phyloP scores from a whole-genome alignment of 2,797 vertebrate genomes.

The Calcarius lapponicus region DNA sequence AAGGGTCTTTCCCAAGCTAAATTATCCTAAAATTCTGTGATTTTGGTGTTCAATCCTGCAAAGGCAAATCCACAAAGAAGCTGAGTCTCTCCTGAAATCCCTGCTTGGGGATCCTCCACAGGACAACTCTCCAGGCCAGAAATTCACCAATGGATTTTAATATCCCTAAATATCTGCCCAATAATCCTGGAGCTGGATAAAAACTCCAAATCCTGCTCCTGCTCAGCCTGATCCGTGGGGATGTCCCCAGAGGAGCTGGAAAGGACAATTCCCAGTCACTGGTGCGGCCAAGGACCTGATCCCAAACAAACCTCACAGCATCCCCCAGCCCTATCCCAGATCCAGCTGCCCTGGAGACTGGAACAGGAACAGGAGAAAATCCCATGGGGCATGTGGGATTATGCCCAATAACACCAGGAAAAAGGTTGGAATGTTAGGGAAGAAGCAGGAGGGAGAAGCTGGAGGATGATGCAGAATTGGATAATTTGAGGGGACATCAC shows the following conservation, averaged over 20 bases:
- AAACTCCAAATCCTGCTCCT: neutral
- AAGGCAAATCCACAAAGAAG: neutral
- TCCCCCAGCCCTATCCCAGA: neutral
- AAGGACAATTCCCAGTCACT: neutral
- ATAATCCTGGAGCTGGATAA: neutral
- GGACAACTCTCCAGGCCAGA: neutral
- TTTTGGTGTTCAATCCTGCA: neutral
- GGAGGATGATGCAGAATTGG: neutral
- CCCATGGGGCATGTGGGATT: neutral
- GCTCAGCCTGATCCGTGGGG: neutral
- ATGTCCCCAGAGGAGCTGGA: fast-evolving
- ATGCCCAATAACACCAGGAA: neutral
- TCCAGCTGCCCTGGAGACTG: neutral
- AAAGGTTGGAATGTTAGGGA: neutral
- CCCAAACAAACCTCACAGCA: neutral
- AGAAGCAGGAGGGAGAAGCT: neutral
- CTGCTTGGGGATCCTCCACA: neutral
- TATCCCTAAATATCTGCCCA: neutral
- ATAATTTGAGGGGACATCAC: neutral
- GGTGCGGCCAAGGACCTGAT: neutral
- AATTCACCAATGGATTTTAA: neutral
- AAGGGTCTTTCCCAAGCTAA: neutral
- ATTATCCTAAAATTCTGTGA: neutral
- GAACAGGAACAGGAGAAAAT: neutral
- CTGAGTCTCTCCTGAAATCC: neutral